phyloP scores from a whole-genome alignment of 2,797 vertebrate genomes.

The Adrianichthys oophorus region DNA sequence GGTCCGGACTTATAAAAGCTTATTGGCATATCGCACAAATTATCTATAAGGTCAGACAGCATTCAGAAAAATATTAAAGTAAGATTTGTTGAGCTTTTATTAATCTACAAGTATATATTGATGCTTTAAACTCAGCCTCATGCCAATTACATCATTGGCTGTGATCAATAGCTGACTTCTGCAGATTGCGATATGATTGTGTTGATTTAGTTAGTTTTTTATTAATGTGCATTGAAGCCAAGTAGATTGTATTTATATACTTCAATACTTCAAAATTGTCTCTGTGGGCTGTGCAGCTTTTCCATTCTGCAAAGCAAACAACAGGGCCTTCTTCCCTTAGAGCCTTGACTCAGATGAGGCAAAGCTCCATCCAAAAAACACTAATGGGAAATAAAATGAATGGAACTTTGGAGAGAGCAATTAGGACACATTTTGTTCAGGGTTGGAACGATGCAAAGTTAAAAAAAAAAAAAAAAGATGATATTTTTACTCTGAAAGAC shows the following conservation, averaged over 20 bases:
- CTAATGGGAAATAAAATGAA: not conserved
- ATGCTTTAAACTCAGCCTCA: constrained; percentile 18
- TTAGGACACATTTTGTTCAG: not conserved
- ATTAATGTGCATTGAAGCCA: constrained; percentile 12
- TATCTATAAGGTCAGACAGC: constrained; percentile 15
- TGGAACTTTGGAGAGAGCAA: constrained; percentile 2
- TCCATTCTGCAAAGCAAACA: not conserved
- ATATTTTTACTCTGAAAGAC: not conserved
- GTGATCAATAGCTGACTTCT: constrained; percentile 14
- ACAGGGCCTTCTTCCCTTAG: not conserved
- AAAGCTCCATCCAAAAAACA: not conserved
- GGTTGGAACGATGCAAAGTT: not conserved
- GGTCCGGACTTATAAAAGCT: constrained; percentile 7
- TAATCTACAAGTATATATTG: constrained; percentile 11
- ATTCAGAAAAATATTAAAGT: constrained; percentile 16
- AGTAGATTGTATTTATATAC: constrained; percentile 16
- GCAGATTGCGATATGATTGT: constrained; percentile 17
- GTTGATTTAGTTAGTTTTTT: constrained; percentile 13
- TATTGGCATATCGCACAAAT: constrained; percentile 11
- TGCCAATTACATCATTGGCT: constrained; percentile 16
- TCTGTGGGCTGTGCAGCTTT: not conserved
- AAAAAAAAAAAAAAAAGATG: constrained; percentile 5
- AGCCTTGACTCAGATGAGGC: not conserved
- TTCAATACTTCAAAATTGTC: constrained; percentile 9
- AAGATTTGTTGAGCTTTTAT: constrained; percentile 15